Percentiles rank a stretch among this genome's conserved stretches.
Evolutionary conservation across 2,888 invertebrate genomes (phyloP).

Genomic region (Teleogryllus oceanicus): DNA sequence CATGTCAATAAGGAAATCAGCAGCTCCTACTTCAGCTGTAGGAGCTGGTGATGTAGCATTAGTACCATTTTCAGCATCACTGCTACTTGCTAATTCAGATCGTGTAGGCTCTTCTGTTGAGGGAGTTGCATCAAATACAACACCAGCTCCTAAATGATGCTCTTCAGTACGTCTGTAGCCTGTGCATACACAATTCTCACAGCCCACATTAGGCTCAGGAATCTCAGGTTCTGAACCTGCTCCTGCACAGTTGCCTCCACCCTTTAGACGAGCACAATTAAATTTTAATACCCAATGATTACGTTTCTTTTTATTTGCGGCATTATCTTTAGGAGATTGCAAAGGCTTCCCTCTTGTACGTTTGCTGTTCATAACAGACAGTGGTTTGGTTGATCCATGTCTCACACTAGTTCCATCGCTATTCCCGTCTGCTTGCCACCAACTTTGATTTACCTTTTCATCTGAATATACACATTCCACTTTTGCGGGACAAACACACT

Average conservation of each 20-base stretch:
- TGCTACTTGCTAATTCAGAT: slow-evolving; percentile 6
- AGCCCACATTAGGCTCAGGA: slow-evolving; percentile 41
- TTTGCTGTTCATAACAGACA: slow-evolving; percentile 36
- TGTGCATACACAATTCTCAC: slow-evolving; percentile 58
- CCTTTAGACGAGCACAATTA: slow-evolving; percentile 40
- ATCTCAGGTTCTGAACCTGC: slow-evolving; percentile 40
- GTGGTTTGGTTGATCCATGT: slow-evolving; percentile 30
- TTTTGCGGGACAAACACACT: background rate
- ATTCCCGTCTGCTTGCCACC: slow-evolving; percentile 29
- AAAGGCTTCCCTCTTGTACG: slow-evolving; percentile 38
- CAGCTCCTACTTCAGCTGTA: slow-evolving; percentile 25
- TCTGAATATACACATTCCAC: slow-evolving; percentile 29
- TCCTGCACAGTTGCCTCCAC: slow-evolving; percentile 33
- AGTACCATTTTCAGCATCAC: slow-evolving; percentile 3
- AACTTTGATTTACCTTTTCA: slow-evolving; percentile 25
- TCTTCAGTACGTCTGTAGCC: slow-evolving; percentile 60
- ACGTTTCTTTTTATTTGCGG: slow-evolving; percentile 41
- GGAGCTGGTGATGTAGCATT: slow-evolving; percentile 7
- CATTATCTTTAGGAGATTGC: slow-evolving; percentile 38
- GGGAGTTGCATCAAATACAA: slow-evolving; percentile 44
- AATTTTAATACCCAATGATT: slow-evolving; percentile 44
- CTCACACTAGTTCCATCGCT: slow-evolving; percentile 21
- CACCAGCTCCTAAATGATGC: slow-evolving; percentile 49
- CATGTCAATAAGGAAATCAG: slow-evolving; percentile 51
- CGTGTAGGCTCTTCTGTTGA: background rate